Percentiles rank a stretch among this genome's conserved stretches.
These are phyloP conservation scores for Dendrocincla tyrannina DNA, from an alignment of 2,797 vertebrate genomes.

Conservation along the genomic window DNA sequence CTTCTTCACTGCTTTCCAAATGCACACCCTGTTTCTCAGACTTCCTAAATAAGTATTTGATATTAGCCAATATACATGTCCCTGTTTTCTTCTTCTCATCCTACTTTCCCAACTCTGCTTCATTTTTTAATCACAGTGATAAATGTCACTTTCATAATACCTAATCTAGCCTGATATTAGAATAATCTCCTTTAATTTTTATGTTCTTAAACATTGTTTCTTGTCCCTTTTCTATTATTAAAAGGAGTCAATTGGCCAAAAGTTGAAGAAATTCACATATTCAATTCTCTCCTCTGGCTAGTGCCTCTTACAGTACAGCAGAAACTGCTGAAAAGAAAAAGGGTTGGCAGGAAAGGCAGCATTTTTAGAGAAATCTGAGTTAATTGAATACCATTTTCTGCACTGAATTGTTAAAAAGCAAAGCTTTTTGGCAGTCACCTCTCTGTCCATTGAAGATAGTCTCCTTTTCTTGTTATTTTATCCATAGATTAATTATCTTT, in stretches of 20 bases:
- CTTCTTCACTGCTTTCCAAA: background rate
- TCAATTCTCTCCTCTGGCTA: background rate
- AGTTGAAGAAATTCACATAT: background rate
- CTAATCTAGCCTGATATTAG: background rate
- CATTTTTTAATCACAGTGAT: background rate
- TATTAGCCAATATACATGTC: background rate
- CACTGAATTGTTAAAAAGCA: slow-evolving; percentile 1
- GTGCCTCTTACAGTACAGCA: background rate
- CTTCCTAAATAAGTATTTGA: background rate
- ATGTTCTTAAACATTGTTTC: background rate
- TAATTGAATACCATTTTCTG: background rate
- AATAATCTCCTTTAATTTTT: slow-evolving; percentile 7
- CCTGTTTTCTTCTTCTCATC: background rate
- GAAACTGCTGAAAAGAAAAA: background rate
- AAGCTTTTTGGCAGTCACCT: background rate
- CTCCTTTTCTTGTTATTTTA: slow-evolving; percentile 24
- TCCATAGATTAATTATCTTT: slow-evolving; percentile 31
- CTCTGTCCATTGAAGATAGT: background rate
- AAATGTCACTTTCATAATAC: background rate
- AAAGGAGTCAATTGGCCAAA: background rate
- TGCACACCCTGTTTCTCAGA: background rate
- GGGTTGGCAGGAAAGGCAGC: background rate
- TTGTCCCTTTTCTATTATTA: background rate
- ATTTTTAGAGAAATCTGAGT: background rate
- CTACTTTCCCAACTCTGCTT: background rate